Evolutionary conservation across 2,113 vertebrate genomes (phyloP), one percentile per base, ranked within the genome.

Genomic region (Alexandromys fortis): DNA sequence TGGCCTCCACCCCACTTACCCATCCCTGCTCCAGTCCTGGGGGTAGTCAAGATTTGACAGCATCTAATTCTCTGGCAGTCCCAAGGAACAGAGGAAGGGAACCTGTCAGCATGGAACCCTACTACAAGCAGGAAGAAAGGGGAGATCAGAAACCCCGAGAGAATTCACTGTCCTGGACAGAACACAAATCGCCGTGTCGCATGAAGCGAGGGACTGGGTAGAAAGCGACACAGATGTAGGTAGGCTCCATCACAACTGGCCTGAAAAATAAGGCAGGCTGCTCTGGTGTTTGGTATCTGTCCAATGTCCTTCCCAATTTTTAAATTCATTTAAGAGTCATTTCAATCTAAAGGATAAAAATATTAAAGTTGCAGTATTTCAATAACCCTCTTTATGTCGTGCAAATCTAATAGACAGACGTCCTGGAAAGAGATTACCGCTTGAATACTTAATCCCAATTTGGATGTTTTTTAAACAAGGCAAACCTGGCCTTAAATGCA

Each of bases 381-480:
- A 96, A 97, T 97, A 98, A 97, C 95, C 96, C 95, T 94, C 88
- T 98, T 98, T 98, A 98, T 97, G 98, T 98, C 94, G 90, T 96
- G 97, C 96, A 97, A 98, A 98, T 98, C 98, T 98, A 98, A 96
- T 98, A 98, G 98, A 97, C 97, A 98, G 98, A 96, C 97, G 95
- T 97, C 97, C 98, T 98, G 97, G 98, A 97, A 97, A 96, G 98
- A 98, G 98, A 98, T 98, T 98, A 98, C 95, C 92, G 98, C 97
- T 97, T 98, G 98, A 98, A 98, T 99, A 98, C 98, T 97, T 98
- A 98, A 98, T 98, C 98, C 94, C 98, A 98, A 98, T 98, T 98
- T 98, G 97, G 97, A 98, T 98, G 95, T 98, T 98, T 98, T 89
- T 98, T 97, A 98, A 98, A 97, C 97, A 98, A 98, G 98, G 97